Base-by-base conservation (phyloP, 1,140 invertebrate genomes). In the Heliconius hewitsoni region DNA sequence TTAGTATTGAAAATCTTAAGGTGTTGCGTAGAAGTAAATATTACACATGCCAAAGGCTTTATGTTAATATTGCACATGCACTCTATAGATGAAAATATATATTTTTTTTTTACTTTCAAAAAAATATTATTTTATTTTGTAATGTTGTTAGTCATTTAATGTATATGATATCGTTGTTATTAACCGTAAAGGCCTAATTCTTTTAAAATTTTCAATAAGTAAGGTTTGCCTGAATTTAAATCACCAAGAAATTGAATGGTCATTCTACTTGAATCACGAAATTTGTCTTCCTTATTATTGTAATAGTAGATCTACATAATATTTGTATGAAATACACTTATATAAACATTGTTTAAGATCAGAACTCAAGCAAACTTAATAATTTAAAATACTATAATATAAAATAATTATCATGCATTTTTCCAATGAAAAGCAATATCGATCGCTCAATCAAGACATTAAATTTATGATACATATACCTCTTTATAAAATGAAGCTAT, bases 321-420 rank as follows among this genome's bases (percentile, higher is more conserved):
- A 46, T 46, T 60, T 60, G 19, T 27, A 11, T 60, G 0, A 9
- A n/a, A 60, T 27, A 60, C 3, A 60, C n/a, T 23, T 60, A 60
- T 60, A 23, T 23, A 66, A 66, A 66, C 9, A 66, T 27, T 27
- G 13, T 16, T 66, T 57, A 18, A 79, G 57, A 79, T 55, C 72
- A 76, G 42, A 46, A 75, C 57, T 23, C 19, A 52, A 34, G 46
- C 30, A 79, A 55, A 23, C 23, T 19, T 18, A 80, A 60, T 76
- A 70, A 52, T 73, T 66, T 80, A 23, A 80, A 66, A 66, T 76
- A 39, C 42, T 50, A 66, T 75, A 75, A 23, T 79, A 84, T 80
- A 79, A 83, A 83, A 84, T 87, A 78, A 66, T 85, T 84, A 83
- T 83, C 87, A 86, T 88, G 89, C 87, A 88, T 84, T 85, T 83